A percentile compares a stretch with the other conserved stretches of the same genome.
Conservation (phyloP, 2,888 invertebrate genomes). For the Hecatera dysodea region DNA sequence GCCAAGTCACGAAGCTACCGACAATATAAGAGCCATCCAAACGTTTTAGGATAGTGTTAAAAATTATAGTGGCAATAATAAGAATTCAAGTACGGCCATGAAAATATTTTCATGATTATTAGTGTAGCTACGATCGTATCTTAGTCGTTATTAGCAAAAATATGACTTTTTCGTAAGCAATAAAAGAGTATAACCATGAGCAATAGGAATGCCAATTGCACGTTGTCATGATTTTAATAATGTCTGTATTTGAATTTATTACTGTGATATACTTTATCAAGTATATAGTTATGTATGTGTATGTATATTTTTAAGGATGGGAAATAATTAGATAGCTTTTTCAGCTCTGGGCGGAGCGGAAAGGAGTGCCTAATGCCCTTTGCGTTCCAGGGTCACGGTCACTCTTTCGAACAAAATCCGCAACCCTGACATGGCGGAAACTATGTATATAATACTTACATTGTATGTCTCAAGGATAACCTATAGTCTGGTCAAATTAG, state of each 20-base stretch:
- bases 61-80: slow-evolving; percentile 53
- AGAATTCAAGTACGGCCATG: slow-evolving; percentile 17
- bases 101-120: slow-evolving; percentile 37
- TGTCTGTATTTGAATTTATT: background rate
- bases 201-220: background rate
- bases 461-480: no score
- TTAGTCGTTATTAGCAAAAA: background rate
- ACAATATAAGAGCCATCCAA: slow-evolving; percentile 38
- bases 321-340: no score
- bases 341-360: no score
- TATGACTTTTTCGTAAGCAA: background rate
- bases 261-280: background rate
- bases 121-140: background rate
- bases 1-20: slow-evolving; percentile 54
- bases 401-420: no score
- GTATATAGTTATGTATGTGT: no score
- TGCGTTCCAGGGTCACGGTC: no score
- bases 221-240: background rate
- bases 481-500: no score
- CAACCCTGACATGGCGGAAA: no score
- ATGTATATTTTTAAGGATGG: background rate
- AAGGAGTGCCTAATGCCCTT: no score
- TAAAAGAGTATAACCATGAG: background rate
- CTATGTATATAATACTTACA: no score
- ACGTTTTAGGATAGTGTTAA: slow-evolving; percentile 49